Conservation (phyloP, 2,888 invertebrate species). For the Pyralis farinalis region DNA sequence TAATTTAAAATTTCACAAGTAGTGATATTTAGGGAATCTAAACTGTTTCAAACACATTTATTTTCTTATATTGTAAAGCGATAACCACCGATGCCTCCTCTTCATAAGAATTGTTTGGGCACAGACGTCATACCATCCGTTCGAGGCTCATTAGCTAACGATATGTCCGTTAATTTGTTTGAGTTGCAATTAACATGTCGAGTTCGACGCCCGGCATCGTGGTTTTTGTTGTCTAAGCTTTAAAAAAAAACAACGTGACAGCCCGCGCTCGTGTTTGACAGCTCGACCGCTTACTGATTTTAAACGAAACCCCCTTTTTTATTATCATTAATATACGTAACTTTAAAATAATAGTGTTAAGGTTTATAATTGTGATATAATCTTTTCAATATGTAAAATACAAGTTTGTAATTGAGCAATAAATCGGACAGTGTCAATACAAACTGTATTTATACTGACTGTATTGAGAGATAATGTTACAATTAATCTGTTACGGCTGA, state of each 20-base stretch:
- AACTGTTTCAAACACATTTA: neutral
- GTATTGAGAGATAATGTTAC: constrained; percentile 11
- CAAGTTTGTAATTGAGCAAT: constrained; percentile 31
- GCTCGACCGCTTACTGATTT: constrained; percentile 30
- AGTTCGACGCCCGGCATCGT: constrained; percentile 47
- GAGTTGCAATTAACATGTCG: constrained; percentile 72
- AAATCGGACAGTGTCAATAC: constrained; percentile 37
- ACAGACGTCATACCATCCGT: constrained; percentile 29
- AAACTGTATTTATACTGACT: constrained; percentile 22
- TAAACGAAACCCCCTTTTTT: neutral
- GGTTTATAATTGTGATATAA: neutral
- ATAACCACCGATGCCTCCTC: constrained; percentile 6
- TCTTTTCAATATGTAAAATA: neutral
- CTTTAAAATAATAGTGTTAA: neutral
- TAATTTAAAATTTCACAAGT: no score
- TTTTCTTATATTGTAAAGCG: neutral
- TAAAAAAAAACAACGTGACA: constrained; percentile 22
- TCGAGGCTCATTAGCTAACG: constrained; percentile 61
- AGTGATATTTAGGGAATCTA: no score
- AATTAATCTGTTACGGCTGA: constrained; percentile 13
- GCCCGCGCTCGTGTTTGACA: constrained; percentile 35
- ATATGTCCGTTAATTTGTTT: constrained; percentile 72
- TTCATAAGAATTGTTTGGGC: neutral
- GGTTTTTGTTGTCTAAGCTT: constrained; percentile 42
- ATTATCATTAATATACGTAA: neutral